phyloP scores from a whole-genome alignment of 2,888 invertebrate species.

The Drosophila conformis region DNA sequence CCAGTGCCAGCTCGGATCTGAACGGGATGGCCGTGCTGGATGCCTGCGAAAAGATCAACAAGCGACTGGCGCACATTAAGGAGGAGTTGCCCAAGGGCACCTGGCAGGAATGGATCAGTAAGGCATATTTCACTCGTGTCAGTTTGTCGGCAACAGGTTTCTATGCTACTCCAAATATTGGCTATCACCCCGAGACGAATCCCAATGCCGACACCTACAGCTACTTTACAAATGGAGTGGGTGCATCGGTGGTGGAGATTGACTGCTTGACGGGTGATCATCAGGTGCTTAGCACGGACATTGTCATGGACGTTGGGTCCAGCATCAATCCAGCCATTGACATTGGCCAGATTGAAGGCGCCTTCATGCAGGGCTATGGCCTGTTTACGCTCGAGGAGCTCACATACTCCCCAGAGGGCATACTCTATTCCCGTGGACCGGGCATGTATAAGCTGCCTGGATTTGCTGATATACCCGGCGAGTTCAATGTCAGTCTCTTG shows the following conservation, averaged over 20 bases:
- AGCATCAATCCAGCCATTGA: conserved; percentile 98
- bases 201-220: conserved; percentile 90
- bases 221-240: conserved; percentile 95
- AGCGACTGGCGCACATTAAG: conserved; percentile 91
- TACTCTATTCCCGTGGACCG: conserved; percentile 93
- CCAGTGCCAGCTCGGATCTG: conserved; percentile 94
- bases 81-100: conserved; percentile 90
- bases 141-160: conserved; percentile 94
- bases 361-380: conserved; percentile 97
- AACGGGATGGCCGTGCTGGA: conserved; percentile 96
- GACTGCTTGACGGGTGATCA: conserved; percentile 98
- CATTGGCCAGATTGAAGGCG: conserved; percentile 98
- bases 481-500: conserved; percentile 96
- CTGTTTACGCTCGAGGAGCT: conserved; percentile 96
- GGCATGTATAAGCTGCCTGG: conserved; percentile 98
- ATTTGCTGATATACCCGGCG: conserved; percentile 95
- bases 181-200: conserved; percentile 89
- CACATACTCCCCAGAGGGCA: conserved; percentile 93
- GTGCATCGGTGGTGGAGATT: conserved; percentile 95
- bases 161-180: conserved; percentile 91
- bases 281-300: conserved; percentile 94
- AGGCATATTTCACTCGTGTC: conserved; percentile 91
- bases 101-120: conserved; percentile 94
- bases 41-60: conserved; percentile 91
- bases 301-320: conserved; percentile 98